Evolutionary conservation across 2,888 invertebrate species (phyloP).

Genomic region (Hydroisotoma schaefferi): DNA sequence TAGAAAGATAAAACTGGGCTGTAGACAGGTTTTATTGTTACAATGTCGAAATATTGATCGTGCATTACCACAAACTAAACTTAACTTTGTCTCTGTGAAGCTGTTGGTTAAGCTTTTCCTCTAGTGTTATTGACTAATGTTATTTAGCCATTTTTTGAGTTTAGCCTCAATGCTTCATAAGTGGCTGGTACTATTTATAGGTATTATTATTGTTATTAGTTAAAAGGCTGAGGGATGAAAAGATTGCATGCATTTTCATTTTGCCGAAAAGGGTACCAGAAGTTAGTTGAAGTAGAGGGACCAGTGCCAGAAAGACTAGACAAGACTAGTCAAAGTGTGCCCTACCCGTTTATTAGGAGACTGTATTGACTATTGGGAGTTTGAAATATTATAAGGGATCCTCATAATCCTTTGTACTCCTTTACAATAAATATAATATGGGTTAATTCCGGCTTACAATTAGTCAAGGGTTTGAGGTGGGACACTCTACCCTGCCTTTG

Average conservation of each 20-base stretch:
- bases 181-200: too few species aligned
- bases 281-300: too few species aligned
- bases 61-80: slow-evolving; percentile 2
- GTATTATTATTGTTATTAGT: too few species aligned
- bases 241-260: neutral
- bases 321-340: slow-evolving; percentile 9
- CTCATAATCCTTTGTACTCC: too few species aligned
- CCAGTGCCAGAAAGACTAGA: slow-evolving; percentile 10
- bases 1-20: slow-evolving; percentile 1
- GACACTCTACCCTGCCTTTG: too few species aligned
- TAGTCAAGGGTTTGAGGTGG: too few species aligned
- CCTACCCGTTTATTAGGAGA: slow-evolving; percentile 5
- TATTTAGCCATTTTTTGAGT: slow-evolving; percentile 1
- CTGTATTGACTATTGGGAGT: neutral
- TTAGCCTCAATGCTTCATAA: neutral
- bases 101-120: neutral
- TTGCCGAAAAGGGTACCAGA: slow-evolving; percentile 14
- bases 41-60: slow-evolving; percentile 16
- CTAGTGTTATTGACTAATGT: slow-evolving; percentile 2
- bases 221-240: neutral
- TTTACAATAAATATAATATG: slow-evolving; percentile 8
- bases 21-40: slow-evolving; percentile 15
- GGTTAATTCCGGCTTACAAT: slow-evolving; percentile 9
- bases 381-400: too few species aligned
- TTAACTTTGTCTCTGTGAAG: too few species aligned